phyloP scores from a whole-genome alignment of 2,888 invertebrate genomes.

The Caenorhabditis sp. region DNA sequence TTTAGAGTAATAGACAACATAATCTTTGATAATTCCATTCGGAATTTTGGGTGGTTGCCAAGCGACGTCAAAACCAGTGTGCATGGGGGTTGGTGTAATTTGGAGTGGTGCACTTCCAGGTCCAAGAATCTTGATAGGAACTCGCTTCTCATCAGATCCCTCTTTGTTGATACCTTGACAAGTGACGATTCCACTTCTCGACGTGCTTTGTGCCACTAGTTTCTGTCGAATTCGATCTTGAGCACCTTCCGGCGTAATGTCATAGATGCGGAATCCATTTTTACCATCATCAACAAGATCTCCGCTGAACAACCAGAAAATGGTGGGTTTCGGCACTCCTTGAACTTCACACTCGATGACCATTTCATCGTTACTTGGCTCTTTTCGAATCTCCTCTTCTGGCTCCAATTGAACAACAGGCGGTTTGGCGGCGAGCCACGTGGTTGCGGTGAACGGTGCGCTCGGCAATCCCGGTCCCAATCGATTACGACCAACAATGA shows the following conservation, averaged over 20 bases:
- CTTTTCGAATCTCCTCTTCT: conserved; percentile 45
- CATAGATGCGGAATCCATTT: conserved; percentile 68
- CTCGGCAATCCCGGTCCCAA: conserved; percentile 66
- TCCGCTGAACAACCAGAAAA: conserved; percentile 68
- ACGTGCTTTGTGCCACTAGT: conserved; percentile 63
- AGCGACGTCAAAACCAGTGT: conserved; percentile 66
- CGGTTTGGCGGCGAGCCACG: conserved; percentile 58
- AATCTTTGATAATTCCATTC: conserved; percentile 65
- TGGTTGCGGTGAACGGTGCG: conserved; percentile 58
- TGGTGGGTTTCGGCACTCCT: conserved; percentile 69
- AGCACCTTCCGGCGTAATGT: conserved; percentile 60
- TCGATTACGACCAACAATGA: conserved; percentile 64
- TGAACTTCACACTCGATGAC: conserved; percentile 63
- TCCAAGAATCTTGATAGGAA: conserved; percentile 65
- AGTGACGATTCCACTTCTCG: conserved; percentile 60
- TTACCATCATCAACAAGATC: conserved; percentile 67
- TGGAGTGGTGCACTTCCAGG: conserved; percentile 62
- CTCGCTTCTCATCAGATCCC: conserved; percentile 62
- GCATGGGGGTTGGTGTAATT: conserved; percentile 63
- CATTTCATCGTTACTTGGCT: conserved; percentile 63
- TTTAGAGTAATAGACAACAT: conserved; percentile 68
- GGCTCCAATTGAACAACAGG: conserved; percentile 61
- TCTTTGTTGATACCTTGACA: conserved; percentile 62
- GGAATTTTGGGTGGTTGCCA: conserved; percentile 66
- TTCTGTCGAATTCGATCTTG: conserved; percentile 60